Evolutionary conservation across 2,888 invertebrate genomes (phyloP), one percentile per base, ranked within the genome.

Genomic region (Ormia ochracea): DNA sequence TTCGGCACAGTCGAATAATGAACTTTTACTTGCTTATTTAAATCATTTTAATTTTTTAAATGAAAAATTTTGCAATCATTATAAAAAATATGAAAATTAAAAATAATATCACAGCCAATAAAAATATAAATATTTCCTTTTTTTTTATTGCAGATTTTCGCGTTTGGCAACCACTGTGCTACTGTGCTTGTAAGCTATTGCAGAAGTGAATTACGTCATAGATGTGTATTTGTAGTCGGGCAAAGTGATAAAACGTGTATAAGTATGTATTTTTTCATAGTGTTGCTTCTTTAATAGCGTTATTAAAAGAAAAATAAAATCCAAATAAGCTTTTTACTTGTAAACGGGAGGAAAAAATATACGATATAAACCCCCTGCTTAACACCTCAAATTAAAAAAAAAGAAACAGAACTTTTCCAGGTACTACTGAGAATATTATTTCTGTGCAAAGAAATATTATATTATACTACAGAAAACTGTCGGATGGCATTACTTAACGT

Each of bases 201-300:
- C 63, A 58, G 33, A 70, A 65, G 26, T 63, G 54, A 54, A 61
- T 61, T 61, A 54, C 26, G 4, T 33, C 50, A 56, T 63, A 58
- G 52, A 58, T 56, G 70, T 31, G 36, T 26, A 56, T 70, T 65
- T 66, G 66, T 80, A 61, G 54, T 19, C 28, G 61, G 48, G 54
- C 59, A 76, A 80, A 76, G 76, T 80, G 72, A 76, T 80, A 80
- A 80, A 80, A 72, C 72, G 68, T 80, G 80, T 80, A 68, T 36
- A n/a, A n/a, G n/a, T n/a, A 61, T 63, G 63, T 36, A 41, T 63
- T 76, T 68, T 43, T 48, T 61, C 45, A 28, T 66, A 41, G 41
- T 66, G 21, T 41, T 74, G 12, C 6, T 63, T 23, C 48, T 66
- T 72, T 74, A 58, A 76, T 63, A 43, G 38, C 66, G 21, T 68